Percentiles rank a stretch among this genome's conserved stretches.
Conservation (phyloP, 2,797 vertebrate species). For the Brotula barbata region DNA sequence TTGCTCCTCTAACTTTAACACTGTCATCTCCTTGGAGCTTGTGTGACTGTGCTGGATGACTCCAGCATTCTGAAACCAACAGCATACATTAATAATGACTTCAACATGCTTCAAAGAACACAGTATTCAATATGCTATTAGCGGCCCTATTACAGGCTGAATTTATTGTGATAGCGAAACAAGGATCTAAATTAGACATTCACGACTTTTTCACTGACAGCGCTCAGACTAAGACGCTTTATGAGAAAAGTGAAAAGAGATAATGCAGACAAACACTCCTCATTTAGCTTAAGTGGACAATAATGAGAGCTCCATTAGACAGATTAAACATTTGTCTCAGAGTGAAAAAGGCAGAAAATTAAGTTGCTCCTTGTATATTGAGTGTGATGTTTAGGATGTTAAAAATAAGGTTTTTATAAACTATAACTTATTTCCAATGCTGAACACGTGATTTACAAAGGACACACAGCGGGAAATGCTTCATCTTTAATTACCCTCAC, state of each 20-base stretch:
- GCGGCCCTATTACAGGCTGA: slow-evolving; percentile 9
- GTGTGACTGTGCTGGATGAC: slow-evolving; percentile 41
- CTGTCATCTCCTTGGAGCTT: slow-evolving; percentile 18
- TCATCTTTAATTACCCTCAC: too few species aligned
- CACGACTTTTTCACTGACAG: slow-evolving; percentile 1
- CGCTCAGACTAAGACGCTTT: slow-evolving; percentile 24
- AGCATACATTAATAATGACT: slow-evolving; percentile 64
- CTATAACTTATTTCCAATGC: not conserved
- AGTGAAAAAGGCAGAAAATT: slow-evolving; percentile 64
- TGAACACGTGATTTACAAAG: too few species aligned
- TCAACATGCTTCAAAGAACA: slow-evolving; percentile 22
- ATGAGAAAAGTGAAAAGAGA: slow-evolving; percentile 48
- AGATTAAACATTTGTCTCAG: slow-evolving; percentile 54
- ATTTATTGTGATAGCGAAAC: slow-evolving; percentile 10
- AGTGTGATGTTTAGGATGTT: slow-evolving; percentile 8
- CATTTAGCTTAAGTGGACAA: slow-evolving; percentile 67
- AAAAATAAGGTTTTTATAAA: slow-evolving; percentile 13
- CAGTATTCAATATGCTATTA: slow-evolving; percentile 1
- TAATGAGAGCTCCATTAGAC: slow-evolving; percentile 65
- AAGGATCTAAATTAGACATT: slow-evolving; percentile 5
- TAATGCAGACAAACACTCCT: slow-evolving; percentile 53
- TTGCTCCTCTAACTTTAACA: slow-evolving; percentile 21
- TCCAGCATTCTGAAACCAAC: slow-evolving; percentile 54
- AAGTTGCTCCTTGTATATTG: slow-evolving; percentile 31
- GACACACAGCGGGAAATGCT: too few species aligned